Evolutionary conservation across 2,797 vertebrate genomes (phyloP).

Genomic region (Petrocephalus schoutedeni): DNA sequence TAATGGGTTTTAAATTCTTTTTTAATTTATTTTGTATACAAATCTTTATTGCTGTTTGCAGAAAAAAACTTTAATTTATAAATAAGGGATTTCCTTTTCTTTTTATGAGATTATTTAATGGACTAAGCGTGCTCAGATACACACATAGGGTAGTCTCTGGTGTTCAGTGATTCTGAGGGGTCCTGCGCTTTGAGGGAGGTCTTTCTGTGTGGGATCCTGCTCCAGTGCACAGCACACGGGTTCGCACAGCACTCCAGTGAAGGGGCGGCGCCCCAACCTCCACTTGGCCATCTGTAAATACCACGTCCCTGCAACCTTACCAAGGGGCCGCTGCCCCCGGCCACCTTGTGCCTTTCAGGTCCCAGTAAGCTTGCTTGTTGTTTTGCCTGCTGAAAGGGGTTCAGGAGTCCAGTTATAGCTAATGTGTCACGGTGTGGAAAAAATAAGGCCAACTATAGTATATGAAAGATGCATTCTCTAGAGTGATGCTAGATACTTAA

Average conservation of each 20-base stretch:
- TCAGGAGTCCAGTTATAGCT: not conserved
- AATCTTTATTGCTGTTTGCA: slow-evolving; percentile 56
- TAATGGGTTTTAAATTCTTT: slow-evolving; percentile 46
- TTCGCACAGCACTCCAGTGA: not conserved
- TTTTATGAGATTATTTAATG: not conserved
- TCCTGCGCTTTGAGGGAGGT: not conserved
- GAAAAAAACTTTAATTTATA: slow-evolving; percentile 48
- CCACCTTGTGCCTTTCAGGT: not conserved
- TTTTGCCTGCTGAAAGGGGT: not conserved
- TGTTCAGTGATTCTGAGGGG: not conserved
- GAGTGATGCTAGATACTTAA: not conserved
- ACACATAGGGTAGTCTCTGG: not conserved
- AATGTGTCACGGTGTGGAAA: not conserved
- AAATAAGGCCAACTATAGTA: not conserved
- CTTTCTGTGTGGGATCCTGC: not conserved
- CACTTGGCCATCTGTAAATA: not conserved
- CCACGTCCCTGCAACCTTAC: not conserved
- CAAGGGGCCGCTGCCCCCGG: not conserved
- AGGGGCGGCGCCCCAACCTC: not conserved
- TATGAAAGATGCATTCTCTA: not conserved
- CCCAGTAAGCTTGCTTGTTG: not conserved
- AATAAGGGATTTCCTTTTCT: slow-evolving; percentile 33
- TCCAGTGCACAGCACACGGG: not conserved
- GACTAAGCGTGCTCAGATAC: not conserved
- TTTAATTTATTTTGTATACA: slow-evolving; percentile 73